Percentiles rank a stretch among this genome's conserved stretches.
phyloP scores from a whole-genome alignment of 2,888 invertebrate species.

The Drosophila koepferae region DNA sequence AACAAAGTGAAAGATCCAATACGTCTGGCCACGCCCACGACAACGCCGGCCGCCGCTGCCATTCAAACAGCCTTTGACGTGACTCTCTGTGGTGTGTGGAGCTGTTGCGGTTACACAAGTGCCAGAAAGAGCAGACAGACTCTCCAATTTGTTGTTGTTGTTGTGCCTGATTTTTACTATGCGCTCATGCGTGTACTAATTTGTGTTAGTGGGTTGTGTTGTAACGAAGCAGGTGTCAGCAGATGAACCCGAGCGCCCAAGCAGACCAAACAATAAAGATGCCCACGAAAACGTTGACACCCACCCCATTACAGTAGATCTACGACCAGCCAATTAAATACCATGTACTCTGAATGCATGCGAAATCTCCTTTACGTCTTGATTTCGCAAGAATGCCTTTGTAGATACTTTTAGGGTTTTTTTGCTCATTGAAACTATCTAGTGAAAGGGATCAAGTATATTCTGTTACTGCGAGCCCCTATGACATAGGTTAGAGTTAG shows the following conservation, averaged over 20 bases:
- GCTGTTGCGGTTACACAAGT: slow-evolving; percentile 70
- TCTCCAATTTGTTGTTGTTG: slow-evolving; percentile 23
- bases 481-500: too few relatives aligned
- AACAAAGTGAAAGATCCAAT: slow-evolving; percentile 64
- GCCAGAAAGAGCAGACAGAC: slow-evolving; percentile 35
- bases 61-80: slow-evolving; percentile 60
- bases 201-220: slow-evolving; percentile 47
- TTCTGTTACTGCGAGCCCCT: too few relatives aligned
- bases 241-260: too few relatives aligned
- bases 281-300: slow-evolving; percentile 13
- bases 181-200: slow-evolving; percentile 55
- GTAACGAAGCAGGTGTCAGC: not conserved
- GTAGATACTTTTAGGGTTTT: too few relatives aligned
- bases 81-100: slow-evolving; percentile 46
- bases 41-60: slow-evolving; percentile 1
- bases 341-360: too few relatives aligned
- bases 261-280: too few relatives aligned
- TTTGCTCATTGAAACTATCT: too few relatives aligned
- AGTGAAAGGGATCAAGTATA: too few relatives aligned
- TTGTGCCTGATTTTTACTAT: slow-evolving; percentile 38
- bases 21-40: slow-evolving; percentile 31
- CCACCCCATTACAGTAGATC: too few relatives aligned
- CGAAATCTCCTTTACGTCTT: too few relatives aligned
- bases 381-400: too few relatives aligned
- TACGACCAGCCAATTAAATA: too few relatives aligned